A percentile compares a stretch with the other conserved stretches of the same genome.
Conservation (phyloP, 30 jellyfish, hydroid and myxozoan genomes). For the Aurelia aurita complex sp. Pacific region DNA sequence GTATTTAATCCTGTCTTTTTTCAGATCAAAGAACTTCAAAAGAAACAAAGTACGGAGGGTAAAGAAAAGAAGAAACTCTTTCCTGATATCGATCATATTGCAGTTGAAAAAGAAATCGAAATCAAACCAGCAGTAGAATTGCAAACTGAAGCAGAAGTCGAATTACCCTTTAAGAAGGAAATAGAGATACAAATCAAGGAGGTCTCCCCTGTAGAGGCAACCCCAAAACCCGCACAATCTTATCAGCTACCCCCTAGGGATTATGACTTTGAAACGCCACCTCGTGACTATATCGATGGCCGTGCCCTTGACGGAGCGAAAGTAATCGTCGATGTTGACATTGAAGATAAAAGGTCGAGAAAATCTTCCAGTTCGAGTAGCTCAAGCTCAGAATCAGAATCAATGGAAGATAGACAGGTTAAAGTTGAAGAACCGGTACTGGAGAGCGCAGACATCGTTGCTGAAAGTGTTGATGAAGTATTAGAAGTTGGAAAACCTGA, state of each 20-base stretch:
- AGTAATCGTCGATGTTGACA: too few relatives aligned
- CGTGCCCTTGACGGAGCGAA: too few relatives aligned
- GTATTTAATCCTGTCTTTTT: not conserved
- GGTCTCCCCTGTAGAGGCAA: too few relatives aligned
- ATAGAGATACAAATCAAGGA: too few relatives aligned
- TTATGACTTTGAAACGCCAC: conserved; percentile 11
- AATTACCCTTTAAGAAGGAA: not conserved
- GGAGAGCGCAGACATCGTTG: not conserved
- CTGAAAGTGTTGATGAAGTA: not conserved
- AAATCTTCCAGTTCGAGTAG: conserved; percentile 35
- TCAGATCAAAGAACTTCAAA: conserved; percentile 17
- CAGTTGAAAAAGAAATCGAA: not conserved
- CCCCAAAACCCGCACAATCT: not conserved
- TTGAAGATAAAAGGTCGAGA: not conserved
- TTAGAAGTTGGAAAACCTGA: not conserved
- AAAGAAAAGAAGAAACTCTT: conserved; percentile 15
- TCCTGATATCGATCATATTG: conserved; percentile 31
- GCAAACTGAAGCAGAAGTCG: conserved; percentile 8
- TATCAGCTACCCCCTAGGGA: conserved; percentile 34
- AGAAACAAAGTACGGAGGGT: not conserved
- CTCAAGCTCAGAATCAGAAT: conserved; percentile 37
- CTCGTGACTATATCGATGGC: not conserved
- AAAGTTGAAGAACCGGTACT: not conserved
- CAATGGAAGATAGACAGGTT: not conserved
- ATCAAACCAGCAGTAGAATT: not conserved